Base-by-base conservation (phyloP, 2,113 vertebrate genomes). In the Numida meleagris region DNA sequence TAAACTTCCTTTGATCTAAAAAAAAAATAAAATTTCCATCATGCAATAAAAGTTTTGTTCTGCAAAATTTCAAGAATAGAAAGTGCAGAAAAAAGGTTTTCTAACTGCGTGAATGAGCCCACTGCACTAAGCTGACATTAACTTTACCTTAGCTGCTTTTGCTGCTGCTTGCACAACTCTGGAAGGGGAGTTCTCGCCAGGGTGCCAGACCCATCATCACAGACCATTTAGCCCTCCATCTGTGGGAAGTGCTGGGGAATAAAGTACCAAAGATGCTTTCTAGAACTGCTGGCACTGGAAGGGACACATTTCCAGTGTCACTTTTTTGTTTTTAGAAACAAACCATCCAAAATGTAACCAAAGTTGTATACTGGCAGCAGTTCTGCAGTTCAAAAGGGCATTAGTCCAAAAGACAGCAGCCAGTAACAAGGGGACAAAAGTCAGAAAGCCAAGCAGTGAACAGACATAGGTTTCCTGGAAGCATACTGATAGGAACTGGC, bases 201-300 rank as follows among this genome's bases (percentile, higher is more conserved):
- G 70, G 4, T 43, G 29, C 40, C 76, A 85, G 92, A 90, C 70
- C 67, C 40, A 77, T 58, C 1, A 7, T 45, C 53, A 34, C 6
- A 57, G 53, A 33, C 14, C 0, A 0, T 86, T 96, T 67, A 68
- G 62, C 55, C 59, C n/a, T 90, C 14, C 34, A 3, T 0, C 84
- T 29, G 8, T 71, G 87, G 94, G 66, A 96, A 97, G 74, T 2
- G 2, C 91, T 61, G 53, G 43, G 83, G 25, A 20, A 53, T 67
- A 6, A 20, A 36, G 29, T 31, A 45, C 36, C 31, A 73, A 24
- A 62, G 33, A 75, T 5, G n/a, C 50, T 79, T 67, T 88, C 40
- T 18, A 78, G 73, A 65, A 79, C 24, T 48, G 29, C 23, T 53
- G 86, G 38, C 48, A 53, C 59, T 1, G 34, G 57, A 9, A 1